Conservation (phyloP, 2,113 vertebrate species). For the Anolis carolinensis region DNA sequence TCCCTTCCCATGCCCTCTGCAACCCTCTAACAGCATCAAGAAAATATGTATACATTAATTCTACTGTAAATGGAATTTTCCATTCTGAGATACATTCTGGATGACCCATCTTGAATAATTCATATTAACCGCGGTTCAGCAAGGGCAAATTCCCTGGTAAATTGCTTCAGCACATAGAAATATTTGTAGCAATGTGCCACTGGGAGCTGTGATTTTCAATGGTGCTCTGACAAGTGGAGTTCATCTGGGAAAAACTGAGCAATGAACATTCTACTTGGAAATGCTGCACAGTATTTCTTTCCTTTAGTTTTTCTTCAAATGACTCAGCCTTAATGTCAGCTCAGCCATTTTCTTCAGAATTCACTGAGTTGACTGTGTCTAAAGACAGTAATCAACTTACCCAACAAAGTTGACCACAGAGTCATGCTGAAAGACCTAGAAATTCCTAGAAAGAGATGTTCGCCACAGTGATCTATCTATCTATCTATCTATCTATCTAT, state of each 20-base stretch:
- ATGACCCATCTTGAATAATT: background rate
- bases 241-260: background rate
- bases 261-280: background rate
- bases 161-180: background rate
- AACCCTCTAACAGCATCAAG: background rate
- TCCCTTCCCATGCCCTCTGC: too few relatives aligned
- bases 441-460: too few relatives aligned
- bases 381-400: constrained; percentile 33
- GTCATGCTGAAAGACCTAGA: too few relatives aligned
- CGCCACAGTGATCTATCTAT: too few relatives aligned
- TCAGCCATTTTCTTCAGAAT: background rate
- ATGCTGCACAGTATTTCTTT: constrained; percentile 22
- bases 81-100: background rate
- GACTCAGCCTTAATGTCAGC: background rate
- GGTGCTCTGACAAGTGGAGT: background rate
- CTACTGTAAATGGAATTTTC: background rate
- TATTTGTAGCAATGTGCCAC: background rate
- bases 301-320: background rate
- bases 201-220: background rate
- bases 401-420: constrained; percentile 21
- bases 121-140: background rate
- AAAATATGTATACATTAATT: background rate
- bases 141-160: background rate
- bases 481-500: too few relatives aligned
- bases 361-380: background rate